Evolutionary conservation across 2,113 vertebrate genomes (phyloP).

Genomic region (Toxotes jaculatrix): DNA sequence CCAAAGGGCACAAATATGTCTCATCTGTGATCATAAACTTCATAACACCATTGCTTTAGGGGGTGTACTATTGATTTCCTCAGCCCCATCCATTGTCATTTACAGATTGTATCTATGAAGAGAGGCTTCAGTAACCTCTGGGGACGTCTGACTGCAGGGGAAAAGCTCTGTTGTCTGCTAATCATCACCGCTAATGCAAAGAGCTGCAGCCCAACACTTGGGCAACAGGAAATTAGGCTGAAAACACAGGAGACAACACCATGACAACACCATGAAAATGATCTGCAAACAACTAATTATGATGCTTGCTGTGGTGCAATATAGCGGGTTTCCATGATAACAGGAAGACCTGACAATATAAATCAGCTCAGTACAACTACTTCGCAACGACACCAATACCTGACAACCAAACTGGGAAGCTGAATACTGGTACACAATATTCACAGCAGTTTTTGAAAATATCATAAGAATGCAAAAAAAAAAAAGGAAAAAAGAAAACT

Average conservation of each 20-base stretch:
- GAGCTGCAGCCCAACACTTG: constrained; percentile 25
- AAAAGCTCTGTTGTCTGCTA: constrained; percentile 34
- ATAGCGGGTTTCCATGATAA: neutral
- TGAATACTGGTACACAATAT: constrained; percentile 3
- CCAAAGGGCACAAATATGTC: constrained; percentile 33
- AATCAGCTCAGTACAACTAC: neutral
- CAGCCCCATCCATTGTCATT: constrained; percentile 37
- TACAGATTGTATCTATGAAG: constrained; percentile 45
- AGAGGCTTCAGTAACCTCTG: constrained; percentile 43
- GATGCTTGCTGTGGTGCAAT: neutral
- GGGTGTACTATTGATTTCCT: constrained; percentile 64
- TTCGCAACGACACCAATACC: neutral
- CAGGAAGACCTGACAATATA: neutral
- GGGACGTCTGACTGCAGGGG: constrained; percentile 16
- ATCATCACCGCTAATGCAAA: constrained; percentile 53
- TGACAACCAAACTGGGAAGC: neutral
- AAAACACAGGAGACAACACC: neutral
- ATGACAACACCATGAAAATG: neutral
- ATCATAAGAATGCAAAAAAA: constrained; percentile 15
- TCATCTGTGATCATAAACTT: constrained; percentile 52
- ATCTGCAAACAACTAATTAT: constrained; percentile 1
- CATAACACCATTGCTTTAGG: constrained; percentile 38
- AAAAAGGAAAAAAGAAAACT: constrained; percentile 8
- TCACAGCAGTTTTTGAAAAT: constrained; percentile 10
- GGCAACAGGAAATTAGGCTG: constrained; percentile 20